Evolutionary conservation across 2,797 vertebrate species (phyloP).

Genomic region (Sebastes taczanowskii): DNA sequence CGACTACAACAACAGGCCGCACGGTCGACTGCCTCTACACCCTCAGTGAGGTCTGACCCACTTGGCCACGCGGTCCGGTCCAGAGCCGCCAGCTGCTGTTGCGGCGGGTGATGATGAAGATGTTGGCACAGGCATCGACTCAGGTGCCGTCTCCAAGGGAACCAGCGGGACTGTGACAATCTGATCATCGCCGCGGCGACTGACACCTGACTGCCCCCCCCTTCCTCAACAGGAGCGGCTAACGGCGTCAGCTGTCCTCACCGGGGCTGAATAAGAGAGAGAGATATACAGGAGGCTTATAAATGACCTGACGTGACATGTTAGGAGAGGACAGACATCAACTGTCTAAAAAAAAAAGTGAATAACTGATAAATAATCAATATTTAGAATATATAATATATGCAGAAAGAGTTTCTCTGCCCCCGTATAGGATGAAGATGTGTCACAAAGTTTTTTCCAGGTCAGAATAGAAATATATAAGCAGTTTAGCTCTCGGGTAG

Average conservation of each 20-base stretch:
- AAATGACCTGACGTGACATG: neutral
- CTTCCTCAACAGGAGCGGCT: conserved; percentile 33
- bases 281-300: neutral
- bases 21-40: neutral
- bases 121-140: conserved; percentile 73
- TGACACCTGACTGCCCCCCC: conserved; percentile 73
- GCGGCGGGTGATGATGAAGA: conserved; percentile 77
- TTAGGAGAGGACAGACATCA: neutral
- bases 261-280: conserved; percentile 18
- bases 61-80: conserved; percentile 53
- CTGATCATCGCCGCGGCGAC: conserved; percentile 74
- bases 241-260: conserved; percentile 46
- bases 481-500: conserved; percentile 52
- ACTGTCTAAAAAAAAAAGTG: neutral
- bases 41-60: conserved; percentile 61
- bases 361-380: neutral
- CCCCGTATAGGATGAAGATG: conserved; percentile 5
- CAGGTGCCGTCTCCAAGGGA: conserved; percentile 76
- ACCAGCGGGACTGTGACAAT: conserved; percentile 69
- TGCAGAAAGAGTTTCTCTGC: neutral
- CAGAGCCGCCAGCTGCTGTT: conserved; percentile 67
- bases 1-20: neutral
- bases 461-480: conserved; percentile 57
- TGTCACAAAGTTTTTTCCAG: conserved; percentile 73
- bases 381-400: neutral